phyloP scores from a whole-genome alignment of 2,888 invertebrate genomes.

The Ormyrus pomaceus region DNA sequence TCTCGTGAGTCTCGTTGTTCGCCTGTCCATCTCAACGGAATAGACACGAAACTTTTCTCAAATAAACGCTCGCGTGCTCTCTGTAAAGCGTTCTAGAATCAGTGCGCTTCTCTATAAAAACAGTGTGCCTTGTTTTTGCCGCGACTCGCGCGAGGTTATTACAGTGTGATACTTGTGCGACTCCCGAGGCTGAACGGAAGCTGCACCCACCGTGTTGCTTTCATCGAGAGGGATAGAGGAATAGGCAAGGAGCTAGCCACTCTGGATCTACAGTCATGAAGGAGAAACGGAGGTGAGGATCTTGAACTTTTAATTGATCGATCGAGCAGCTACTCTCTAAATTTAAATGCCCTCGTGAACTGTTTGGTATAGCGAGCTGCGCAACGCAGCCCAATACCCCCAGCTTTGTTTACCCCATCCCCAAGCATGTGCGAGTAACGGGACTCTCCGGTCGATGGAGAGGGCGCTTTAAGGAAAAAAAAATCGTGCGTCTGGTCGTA shows the following conservation, averaged over 20 bases:
- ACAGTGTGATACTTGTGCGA: conserved; percentile 6
- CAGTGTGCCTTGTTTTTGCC: conserved; percentile 26
- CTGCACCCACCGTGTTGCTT: not conserved
- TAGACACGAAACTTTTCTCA: not conserved
- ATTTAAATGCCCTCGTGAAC: conserved; percentile 50
- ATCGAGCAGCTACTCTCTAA: not conserved
- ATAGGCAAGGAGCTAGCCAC: not conserved
- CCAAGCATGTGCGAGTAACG: conserved; percentile 1
- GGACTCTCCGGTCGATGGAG: conserved; percentile 15
- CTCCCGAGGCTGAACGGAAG: not conserved
- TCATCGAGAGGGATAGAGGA: not conserved
- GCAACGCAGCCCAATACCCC: not conserved
- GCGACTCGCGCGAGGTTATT: conserved; percentile 24
- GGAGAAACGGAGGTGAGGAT: conserved; percentile 54
- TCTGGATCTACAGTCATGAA: conserved; percentile 31
- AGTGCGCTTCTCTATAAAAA: too few species aligned
- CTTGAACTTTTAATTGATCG: conserved; percentile 34
- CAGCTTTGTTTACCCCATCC: not conserved
- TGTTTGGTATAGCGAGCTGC: not conserved
- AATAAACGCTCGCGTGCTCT: not conserved
- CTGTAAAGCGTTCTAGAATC: too few species aligned
- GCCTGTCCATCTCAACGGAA: not conserved
- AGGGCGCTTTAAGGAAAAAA: conserved; percentile 18
- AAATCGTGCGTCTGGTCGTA: not conserved
- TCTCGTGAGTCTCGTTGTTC: conserved; percentile 45